These are phyloP conservation scores for Parazoanthus atlanticus DNA, from an alignment of 92 coral and sea anemone genomes.

Conservation along the genomic window DNA sequence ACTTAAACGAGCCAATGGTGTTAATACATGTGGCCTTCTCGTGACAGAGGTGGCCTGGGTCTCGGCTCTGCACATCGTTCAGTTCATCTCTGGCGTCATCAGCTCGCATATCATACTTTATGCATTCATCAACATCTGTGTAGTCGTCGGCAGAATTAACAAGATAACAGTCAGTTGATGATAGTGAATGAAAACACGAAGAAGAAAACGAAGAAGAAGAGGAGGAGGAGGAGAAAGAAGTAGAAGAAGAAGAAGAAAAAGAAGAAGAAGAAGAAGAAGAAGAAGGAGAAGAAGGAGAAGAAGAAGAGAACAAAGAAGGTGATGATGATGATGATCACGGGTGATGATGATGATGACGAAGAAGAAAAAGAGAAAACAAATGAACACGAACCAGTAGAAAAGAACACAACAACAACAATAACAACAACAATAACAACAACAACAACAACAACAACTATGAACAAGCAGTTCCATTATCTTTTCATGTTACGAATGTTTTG, in stretches of 20 bases:
- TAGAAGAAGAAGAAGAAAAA: not conserved
- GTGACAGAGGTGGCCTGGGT: slow-evolving; percentile 64
- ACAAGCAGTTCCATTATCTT: not conserved
- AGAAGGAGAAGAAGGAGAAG: too few relatives aligned
- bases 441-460: too few relatives aligned
- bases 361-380: too few relatives aligned
- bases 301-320: too few relatives aligned
- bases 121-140: slow-evolving; percentile 85
- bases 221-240: not conserved
- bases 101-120: slow-evolving; percentile 49
- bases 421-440: too few relatives aligned
- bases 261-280: too few relatives aligned
- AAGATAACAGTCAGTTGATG: too few relatives aligned
- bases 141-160: slow-evolving; percentile 21
- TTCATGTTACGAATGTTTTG: not conserved
- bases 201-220: not conserved
- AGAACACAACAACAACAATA: too few relatives aligned
- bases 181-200: too few relatives aligned
- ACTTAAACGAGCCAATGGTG: slow-evolving; percentile 83
- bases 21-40: slow-evolving; percentile 77
- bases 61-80: slow-evolving; percentile 61
- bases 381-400: too few relatives aligned
- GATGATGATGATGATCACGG: too few relatives aligned
- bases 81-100: slow-evolving; percentile 45
- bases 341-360: too few relatives aligned